Evolutionary conservation across 2,888 invertebrate species (phyloP).

Genomic region (Aphrophora alni): DNA sequence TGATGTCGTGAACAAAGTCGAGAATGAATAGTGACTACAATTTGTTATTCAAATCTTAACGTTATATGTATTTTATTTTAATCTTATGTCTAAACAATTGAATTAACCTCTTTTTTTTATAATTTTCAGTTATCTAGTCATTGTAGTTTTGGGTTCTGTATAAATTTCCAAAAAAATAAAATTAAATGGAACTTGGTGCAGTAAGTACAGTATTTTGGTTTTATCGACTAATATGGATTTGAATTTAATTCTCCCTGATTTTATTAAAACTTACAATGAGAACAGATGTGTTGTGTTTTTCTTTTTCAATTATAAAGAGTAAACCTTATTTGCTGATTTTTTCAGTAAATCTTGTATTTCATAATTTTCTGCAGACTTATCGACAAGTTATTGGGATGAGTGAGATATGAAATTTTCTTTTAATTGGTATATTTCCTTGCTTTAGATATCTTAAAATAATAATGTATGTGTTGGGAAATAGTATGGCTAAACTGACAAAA

Average conservation of each 20-base stretch:
- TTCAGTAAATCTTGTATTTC: too few species aligned
- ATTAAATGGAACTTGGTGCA: slow-evolving; percentile 43
- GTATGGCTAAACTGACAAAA: too few species aligned
- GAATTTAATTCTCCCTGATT: slow-evolving; percentile 2
- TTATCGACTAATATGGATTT: neutral
- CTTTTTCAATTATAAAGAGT: neutral
- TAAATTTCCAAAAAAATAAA: slow-evolving; percentile 32
- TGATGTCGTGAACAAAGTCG: neutral
- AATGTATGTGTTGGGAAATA: too few species aligned
- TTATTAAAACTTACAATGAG: neutral
- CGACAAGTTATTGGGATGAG: too few species aligned
- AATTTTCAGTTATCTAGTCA: slow-evolving; percentile 34
- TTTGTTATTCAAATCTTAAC: slow-evolving; percentile 19
- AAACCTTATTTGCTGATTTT: too few species aligned
- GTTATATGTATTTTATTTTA: neutral
- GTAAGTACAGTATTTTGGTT: slow-evolving; percentile 28
- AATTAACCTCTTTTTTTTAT: slow-evolving; percentile 30
- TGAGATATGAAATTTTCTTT: too few species aligned
- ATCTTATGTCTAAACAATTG: neutral
- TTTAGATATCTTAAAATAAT: too few species aligned
- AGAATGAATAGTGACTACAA: neutral
- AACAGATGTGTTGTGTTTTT: neutral
- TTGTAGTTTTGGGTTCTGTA: slow-evolving; percentile 41
- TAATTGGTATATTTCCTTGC: too few species aligned
- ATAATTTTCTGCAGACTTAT: too few species aligned